phyloP scores from a whole-genome alignment of 2,888 invertebrate species.

The Zygothrica quintamaculata region DNA sequence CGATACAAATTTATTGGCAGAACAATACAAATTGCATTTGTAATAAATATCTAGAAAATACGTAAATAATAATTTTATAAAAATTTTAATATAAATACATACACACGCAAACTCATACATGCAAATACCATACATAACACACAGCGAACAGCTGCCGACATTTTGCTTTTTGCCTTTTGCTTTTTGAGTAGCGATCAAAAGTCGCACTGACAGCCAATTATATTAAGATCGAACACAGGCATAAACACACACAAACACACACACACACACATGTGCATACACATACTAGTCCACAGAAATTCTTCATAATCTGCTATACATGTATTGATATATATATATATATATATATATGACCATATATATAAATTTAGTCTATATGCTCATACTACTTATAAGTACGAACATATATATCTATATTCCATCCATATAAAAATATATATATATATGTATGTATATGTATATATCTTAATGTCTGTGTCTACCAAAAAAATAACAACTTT shows the following conservation, averaged over 20 bases:
- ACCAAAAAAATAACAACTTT: conserved; percentile 45
- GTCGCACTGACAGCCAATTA: conserved; percentile 75
- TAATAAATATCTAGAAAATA: conserved; percentile 33
- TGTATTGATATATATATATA: conserved; percentile 13
- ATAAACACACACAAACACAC: conserved; percentile 19
- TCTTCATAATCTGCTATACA: conserved; percentile 35
- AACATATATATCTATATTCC: too few species aligned
- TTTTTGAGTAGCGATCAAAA: conserved; percentile 59
- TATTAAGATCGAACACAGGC: conserved; percentile 65
- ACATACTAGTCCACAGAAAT: conserved; percentile 23
- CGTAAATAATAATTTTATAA: conserved; percentile 40
- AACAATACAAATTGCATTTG: conserved; percentile 50
- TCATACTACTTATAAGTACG: conserved; percentile 28
- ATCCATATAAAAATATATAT: conserved; percentile 17
- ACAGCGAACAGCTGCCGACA: conserved; percentile 66
- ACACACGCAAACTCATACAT: conserved; percentile 8
- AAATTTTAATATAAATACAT: conserved; percentile 44
- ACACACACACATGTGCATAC: not conserved
- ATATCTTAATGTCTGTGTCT: conserved; percentile 19
- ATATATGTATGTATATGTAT: conserved; percentile 14
- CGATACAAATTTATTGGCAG: conserved; percentile 54
- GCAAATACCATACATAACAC: conserved; percentile 11
- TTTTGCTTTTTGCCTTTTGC: conserved; percentile 48
- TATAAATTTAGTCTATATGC: conserved; percentile 13
- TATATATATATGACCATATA: conserved; percentile 6